Evolutionary conservation across 2,113 vertebrate genomes (phyloP).

Genomic region (Microtus richardsoni): DNA sequence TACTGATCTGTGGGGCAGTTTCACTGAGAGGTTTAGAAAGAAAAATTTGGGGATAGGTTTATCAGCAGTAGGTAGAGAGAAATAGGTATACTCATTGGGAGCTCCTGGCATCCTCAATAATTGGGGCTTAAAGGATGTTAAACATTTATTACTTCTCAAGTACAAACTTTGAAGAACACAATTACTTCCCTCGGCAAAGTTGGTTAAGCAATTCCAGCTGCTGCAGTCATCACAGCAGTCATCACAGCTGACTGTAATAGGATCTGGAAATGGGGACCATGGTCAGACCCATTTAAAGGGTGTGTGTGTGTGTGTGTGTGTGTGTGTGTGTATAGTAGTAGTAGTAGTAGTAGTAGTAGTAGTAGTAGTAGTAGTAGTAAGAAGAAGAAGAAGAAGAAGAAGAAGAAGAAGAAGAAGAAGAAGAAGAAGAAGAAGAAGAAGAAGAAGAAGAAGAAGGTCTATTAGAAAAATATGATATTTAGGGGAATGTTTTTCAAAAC

Average conservation of each 20-base stretch:
- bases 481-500: neutral
- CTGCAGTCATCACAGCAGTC: neutral
- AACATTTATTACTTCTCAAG: slow-evolving; percentile 10
- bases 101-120: neutral
- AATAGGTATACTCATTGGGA: neutral
- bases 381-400: no score
- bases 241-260: neutral
- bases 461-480: neutral
- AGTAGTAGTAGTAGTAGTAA: no score
- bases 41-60: neutral
- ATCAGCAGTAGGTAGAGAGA: neutral
- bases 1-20: neutral
- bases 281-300: neutral
- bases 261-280: neutral
- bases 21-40: neutral
- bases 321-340: no score
- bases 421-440: no score
- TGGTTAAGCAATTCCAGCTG: neutral
- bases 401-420: no score
- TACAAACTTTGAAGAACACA: neutral
- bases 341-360: no score
- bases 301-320: neutral
- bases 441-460: no score
- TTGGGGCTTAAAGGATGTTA: neutral
- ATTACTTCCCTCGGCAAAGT: neutral